phyloP scores from a whole-genome alignment of 2,113 vertebrate genomes.

The Xiphophorus hellerii region DNA sequence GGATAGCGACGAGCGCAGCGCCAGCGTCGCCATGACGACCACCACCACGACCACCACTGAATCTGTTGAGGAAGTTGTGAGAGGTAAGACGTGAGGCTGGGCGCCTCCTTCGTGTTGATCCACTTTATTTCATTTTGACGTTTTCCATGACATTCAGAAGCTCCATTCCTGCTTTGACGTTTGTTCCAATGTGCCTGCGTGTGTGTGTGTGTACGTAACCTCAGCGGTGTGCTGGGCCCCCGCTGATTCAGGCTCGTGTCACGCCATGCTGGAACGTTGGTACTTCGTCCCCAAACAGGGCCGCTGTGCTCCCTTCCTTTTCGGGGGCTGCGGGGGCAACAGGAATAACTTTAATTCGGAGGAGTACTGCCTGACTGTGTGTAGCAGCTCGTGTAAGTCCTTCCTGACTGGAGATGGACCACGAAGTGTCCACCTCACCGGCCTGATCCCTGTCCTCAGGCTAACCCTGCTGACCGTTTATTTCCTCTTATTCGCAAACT shows the following conservation, averaged over 20 bases:
- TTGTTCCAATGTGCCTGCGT: slow-evolving; percentile 46
- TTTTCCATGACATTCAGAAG: slow-evolving; percentile 14
- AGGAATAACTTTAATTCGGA: slow-evolving; percentile 99
- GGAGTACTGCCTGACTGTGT: slow-evolving; percentile 98
- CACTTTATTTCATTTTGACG: background rate
- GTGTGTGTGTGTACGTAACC: slow-evolving; percentile 62
- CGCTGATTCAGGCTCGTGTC: slow-evolving; percentile 93
- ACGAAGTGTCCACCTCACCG: slow-evolving; percentile 29
- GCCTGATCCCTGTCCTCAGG: slow-evolving; percentile 41
- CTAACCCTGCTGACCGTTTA: slow-evolving; percentile 30
- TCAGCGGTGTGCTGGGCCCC: slow-evolving; percentile 97
- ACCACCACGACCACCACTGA: slow-evolving; percentile 96
- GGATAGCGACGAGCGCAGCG: slow-evolving; percentile 86
- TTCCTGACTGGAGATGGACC: slow-evolving; percentile 21
- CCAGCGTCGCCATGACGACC: slow-evolving; percentile 92
- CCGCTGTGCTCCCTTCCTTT: slow-evolving; percentile 93
- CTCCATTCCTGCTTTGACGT: slow-evolving; percentile 15
- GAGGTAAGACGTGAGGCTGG: slow-evolving; percentile 83
- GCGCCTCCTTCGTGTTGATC: background rate
- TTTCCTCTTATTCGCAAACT: slow-evolving; percentile 28
- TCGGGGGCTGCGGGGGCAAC: slow-evolving; percentile 98
- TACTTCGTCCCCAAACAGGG: slow-evolving; percentile 90
- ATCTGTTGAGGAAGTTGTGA: slow-evolving; percentile 95
- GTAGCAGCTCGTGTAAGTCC: slow-evolving; percentile 96
- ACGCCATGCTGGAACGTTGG: slow-evolving; percentile 94